Percentiles rank a stretch among this genome's conserved stretches.
Evolutionary conservation across 2,113 vertebrate species (phyloP).

Genomic region (Antennarius striatus): DNA sequence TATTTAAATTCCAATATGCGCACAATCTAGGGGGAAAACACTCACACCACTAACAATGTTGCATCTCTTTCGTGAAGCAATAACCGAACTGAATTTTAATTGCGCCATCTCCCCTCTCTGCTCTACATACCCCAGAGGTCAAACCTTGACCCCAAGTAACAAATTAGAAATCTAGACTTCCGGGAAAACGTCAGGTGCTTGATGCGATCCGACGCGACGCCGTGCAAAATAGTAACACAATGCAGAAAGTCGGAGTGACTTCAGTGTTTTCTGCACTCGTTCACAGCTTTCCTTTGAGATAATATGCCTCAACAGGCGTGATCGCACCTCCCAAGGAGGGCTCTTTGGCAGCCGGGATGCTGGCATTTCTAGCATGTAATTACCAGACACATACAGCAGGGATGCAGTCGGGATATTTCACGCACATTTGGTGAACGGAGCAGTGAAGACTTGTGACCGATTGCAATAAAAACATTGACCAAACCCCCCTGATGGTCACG

Average conservation of each 20-base stretch:
- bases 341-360: conserved; percentile 65
- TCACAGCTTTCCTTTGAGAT: conserved; percentile 75
- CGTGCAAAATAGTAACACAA: conserved; percentile 4
- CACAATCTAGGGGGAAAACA: background rate
- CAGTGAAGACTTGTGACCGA: conserved; percentile 23
- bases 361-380: conserved; percentile 74
- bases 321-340: conserved; percentile 75
- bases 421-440: conserved; percentile 46
- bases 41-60: background rate
- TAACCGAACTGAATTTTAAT: no score
- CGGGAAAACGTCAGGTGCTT: no score
- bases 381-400: conserved; percentile 64
- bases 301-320: conserved; percentile 75
- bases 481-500: conserved; percentile 31
- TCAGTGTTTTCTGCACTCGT: conserved; percentile 65
- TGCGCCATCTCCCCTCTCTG: no score
- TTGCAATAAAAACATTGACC: conserved; percentile 2
- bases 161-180: no score
- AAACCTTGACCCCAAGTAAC: no score
- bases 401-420: conserved; percentile 61
- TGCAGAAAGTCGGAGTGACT: conserved; percentile 57
- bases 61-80: no score
- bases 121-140: no score
- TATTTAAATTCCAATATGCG: conserved; percentile 26
- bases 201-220: no score